Conservation (phyloP, 2,113 vertebrate species). For the Sminthopsis crassicaudata region DNA sequence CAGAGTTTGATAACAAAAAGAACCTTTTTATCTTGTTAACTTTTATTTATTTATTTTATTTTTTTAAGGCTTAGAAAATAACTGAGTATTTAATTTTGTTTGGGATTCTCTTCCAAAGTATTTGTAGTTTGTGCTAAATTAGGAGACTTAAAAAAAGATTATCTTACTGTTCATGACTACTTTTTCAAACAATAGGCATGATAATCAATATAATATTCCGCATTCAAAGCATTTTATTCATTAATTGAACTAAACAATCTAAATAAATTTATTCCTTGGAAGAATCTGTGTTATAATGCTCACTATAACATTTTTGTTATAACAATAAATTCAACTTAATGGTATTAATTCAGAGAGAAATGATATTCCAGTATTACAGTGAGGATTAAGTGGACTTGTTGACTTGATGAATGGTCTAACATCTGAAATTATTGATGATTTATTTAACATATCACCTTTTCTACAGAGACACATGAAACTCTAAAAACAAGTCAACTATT, state of each 20-base stretch:
- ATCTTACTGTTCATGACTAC: not conserved
- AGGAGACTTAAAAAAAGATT: not conserved
- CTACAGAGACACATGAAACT: conserved; percentile 1
- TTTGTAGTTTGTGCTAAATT: conserved; percentile 27
- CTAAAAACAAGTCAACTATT: not conserved
- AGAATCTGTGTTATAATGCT: not conserved
- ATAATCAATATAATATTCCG: not conserved
- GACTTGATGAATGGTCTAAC: not conserved
- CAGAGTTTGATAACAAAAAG: not conserved
- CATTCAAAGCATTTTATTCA: not conserved
- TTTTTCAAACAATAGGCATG: not conserved
- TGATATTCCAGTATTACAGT: not conserved
- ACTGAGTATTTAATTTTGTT: not conserved
- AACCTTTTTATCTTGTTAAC: not conserved
- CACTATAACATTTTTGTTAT: not conserved
- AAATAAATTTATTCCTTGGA: not conserved
- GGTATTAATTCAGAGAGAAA: not conserved
- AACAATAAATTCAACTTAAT: not conserved
- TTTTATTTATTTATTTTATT: not conserved
- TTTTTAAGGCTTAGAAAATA: not conserved
- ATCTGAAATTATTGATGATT: not conserved
- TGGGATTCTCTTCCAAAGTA: not conserved
- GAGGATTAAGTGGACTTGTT: not conserved
- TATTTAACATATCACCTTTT: not conserved
- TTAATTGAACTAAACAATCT: not conserved